Evolutionary conservation across 2,113 vertebrate species (phyloP), one percentile per base, ranked within the genome.

Genomic region (Pelecanoides urinatrix): DNA sequence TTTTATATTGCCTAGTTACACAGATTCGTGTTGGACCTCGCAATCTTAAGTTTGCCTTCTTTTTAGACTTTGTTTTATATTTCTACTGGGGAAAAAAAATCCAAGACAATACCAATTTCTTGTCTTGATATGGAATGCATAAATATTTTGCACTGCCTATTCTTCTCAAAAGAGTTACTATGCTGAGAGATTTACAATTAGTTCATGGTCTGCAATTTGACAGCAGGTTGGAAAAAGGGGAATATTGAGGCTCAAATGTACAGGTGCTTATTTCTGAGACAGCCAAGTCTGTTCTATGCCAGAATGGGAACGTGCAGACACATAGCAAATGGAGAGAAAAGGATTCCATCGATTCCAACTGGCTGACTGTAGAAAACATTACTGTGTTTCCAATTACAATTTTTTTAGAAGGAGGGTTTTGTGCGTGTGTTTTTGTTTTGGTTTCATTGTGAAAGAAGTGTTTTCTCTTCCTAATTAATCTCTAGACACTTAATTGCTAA

Each of bases 391-490:
- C 42, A 77, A 22, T 38, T 49, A 6, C 11, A 38, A 20, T 20
- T 47, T 23, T 76, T 91, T 83, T 23, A 59, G 21, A 47, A 38
- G 32, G 12, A 67, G 8, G 1, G 3, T 1, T 68, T 66, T 78
- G 6, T 68, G 23, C 40, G 58, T 75, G 27, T 75, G 59, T 8
- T 68, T 92, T 52, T 68, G 18, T 42, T 92, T 88, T 42, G 21
- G 15, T 73, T 92, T 92, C 59, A 49, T 38, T 62, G 62, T 44
- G 34, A 71, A 85, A 88, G 40, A 75, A 61, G 7, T 50, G 27
- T 90, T 87, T 89, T 68, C 62, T 76, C 67, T 66, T 63, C 71
- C 34, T 95, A 95, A 89, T 95, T 95, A 92, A 82, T 93, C 84
- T 91, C 84, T 49, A 75, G 92, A 36, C 16, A 56, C 30, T 32